A percentile compares a stretch with the other conserved stretches of the same genome.
phyloP scores from a whole-genome alignment of 2,888 invertebrate genomes.

The Leuctra nigra region DNA sequence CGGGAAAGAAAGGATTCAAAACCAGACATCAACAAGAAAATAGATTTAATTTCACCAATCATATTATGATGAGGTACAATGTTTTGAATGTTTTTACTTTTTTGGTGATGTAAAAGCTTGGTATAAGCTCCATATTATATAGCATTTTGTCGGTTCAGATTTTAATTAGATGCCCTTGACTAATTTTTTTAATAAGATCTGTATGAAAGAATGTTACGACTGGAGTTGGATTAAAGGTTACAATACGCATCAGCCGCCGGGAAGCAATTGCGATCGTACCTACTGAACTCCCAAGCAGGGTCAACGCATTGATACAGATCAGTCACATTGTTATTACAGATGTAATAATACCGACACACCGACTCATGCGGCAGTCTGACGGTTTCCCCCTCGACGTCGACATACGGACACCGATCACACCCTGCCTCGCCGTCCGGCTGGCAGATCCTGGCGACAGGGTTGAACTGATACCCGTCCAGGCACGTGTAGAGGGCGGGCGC shows the following conservation, averaged over 20 bases:
- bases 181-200: too few species aligned
- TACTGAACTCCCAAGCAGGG: background rate
- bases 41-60: too few species aligned
- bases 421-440: background rate
- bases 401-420: background rate
- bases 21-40: too few species aligned
- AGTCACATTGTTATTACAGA: background rate
- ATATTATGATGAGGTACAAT: too few species aligned
- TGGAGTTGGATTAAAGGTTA: too few species aligned
- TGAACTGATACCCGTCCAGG: background rate
- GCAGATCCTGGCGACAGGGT: background rate
- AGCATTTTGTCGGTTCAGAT: too few species aligned
- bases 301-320: background rate
- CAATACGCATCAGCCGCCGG: background rate
- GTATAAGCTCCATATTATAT: too few species aligned
- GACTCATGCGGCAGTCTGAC: constrained; percentile 1
- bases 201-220: too few species aligned
- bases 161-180: too few species aligned
- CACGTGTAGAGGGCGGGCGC: background rate
- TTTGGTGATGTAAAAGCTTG: too few species aligned
- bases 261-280: background rate
- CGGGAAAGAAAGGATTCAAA: too few species aligned
- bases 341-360: background rate
- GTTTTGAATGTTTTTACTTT: too few species aligned
- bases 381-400: background rate